phyloP scores from a whole-genome alignment of 2,113 vertebrate genomes.

The Coreoperca whiteheadi region DNA sequence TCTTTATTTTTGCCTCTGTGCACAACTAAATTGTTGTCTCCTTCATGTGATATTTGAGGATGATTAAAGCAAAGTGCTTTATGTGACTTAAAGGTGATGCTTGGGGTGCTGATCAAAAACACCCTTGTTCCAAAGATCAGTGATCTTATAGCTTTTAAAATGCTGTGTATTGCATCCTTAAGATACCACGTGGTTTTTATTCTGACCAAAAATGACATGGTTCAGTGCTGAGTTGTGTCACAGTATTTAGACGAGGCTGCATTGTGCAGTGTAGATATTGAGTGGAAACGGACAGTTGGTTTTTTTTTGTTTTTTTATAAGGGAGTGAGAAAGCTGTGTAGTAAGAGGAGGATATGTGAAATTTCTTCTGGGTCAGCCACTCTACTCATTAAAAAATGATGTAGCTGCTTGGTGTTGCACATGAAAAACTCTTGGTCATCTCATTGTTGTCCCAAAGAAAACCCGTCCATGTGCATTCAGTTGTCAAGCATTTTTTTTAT shows the following conservation, averaged over 20 bases:
- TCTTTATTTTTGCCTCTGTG: not conserved
- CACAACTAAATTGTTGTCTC: not conserved
- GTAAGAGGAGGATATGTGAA: constrained; percentile 2
- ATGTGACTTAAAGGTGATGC: not conserved
- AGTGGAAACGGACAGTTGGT: no score
- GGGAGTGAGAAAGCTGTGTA: constrained; percentile 1
- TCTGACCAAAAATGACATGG: not conserved
- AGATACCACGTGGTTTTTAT: constrained; percentile 5
- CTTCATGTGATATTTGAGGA: constrained; percentile 34
- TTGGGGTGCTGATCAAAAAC: not conserved
- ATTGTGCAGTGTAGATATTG: not conserved
- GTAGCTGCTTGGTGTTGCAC: constrained; percentile 10
- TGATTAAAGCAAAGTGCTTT: constrained; percentile 40
- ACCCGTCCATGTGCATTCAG: constrained; percentile 17
- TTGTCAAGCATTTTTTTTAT: constrained; percentile 12
- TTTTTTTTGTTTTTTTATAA: no score
- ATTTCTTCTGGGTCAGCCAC: constrained; percentile 23
- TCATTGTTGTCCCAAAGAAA: constrained; percentile 36
- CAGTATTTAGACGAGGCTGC: constrained; percentile 8
- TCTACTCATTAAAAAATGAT: constrained; percentile 47
- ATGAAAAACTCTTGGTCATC: constrained; percentile 16
- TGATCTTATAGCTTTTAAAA: not conserved
- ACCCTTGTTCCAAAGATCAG: constrained; percentile 15
- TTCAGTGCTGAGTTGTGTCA: constrained; percentile 18
- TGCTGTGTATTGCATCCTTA: not conserved